Percentiles rank a stretch among this genome's conserved stretches.
These are phyloP conservation scores for Serrognathus titanus DNA, from an alignment of 2,888 invertebrate genomes.

Conservation along the genomic window DNA sequence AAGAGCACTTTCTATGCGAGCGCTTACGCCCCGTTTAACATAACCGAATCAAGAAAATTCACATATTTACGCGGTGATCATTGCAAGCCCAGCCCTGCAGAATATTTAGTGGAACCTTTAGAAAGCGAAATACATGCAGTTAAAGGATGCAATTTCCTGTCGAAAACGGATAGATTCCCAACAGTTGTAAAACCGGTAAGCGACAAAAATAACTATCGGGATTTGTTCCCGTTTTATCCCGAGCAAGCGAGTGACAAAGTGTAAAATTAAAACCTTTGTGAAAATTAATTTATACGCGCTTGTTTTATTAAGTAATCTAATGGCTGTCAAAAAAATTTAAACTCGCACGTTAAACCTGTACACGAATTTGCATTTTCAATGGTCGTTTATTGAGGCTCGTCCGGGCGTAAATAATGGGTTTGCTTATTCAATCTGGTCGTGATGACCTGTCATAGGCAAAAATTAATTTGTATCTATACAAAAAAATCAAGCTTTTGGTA, in stretches of 20 bases:
- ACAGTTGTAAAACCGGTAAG: background rate
- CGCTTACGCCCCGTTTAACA: slow-evolving; percentile 29
- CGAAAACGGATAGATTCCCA: slow-evolving; percentile 25
- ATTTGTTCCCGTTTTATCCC: too few species aligned
- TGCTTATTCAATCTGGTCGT: slow-evolving; percentile 26
- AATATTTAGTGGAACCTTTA: slow-evolving; percentile 26
- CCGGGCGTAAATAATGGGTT: slow-evolving; percentile 21
- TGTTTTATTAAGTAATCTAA: slow-evolving; percentile 5
- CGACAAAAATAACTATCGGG: too few species aligned
- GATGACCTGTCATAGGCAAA: slow-evolving; percentile 24
- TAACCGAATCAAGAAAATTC: slow-evolving; percentile 26
- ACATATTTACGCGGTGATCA: slow-evolving; percentile 17
- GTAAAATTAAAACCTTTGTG: too few species aligned
- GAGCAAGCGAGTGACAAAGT: too few species aligned
- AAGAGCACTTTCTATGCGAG: slow-evolving; percentile 25
- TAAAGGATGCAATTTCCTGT: slow-evolving; percentile 26
- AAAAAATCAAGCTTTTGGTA: too few species aligned
- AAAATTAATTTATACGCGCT: background rate
- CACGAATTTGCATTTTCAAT: slow-evolving; percentile 14
- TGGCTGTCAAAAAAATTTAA: slow-evolving; percentile 13
- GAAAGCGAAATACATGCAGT: slow-evolving; percentile 7
- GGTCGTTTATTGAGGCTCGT: slow-evolving; percentile 18
- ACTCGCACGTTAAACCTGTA: slow-evolving; percentile 4
- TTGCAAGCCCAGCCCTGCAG: slow-evolving; percentile 30
- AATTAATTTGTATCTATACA: background rate